These are phyloP conservation scores for Asbolus verrucosus DNA, from an alignment of 1,140 invertebrate species.

Conservation along the genomic window DNA sequence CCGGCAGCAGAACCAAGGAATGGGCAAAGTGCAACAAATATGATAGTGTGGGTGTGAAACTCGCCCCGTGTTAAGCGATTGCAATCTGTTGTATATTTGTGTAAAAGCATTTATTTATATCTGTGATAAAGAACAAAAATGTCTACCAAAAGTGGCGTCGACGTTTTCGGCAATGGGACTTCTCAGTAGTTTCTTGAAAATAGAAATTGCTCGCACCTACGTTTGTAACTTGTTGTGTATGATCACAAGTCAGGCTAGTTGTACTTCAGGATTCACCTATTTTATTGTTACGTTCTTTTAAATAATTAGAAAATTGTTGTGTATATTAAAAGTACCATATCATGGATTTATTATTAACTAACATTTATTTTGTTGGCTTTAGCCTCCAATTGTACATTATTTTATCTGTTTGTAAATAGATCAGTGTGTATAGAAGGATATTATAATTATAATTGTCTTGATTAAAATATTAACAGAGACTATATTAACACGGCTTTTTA, in stretches of 20 bases:
- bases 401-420: constrained; percentile 65
- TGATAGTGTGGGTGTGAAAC: constrained; percentile 53
- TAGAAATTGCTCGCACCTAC: constrained; percentile 58
- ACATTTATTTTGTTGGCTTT: constrained; percentile 61
- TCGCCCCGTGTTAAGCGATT: constrained; percentile 45
- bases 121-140: constrained; percentile 72
- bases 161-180: constrained; percentile 49
- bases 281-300: constrained; percentile 59
- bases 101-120: constrained; percentile 74
- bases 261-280: constrained; percentile 53
- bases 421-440: constrained; percentile 66
- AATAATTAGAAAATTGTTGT: constrained; percentile 62
- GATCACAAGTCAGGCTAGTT: constrained; percentile 52
- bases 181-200: constrained; percentile 49
- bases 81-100: constrained; percentile 65
- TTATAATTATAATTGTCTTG: constrained; percentile 65
- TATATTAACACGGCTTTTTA: constrained; percentile 48
- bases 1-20: constrained; percentile 45
- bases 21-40: constrained; percentile 62
- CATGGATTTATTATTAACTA: constrained; percentile 63
- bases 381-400: constrained; percentile 63
- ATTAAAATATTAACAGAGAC: constrained; percentile 65
- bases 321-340: constrained; percentile 64
- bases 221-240: constrained; percentile 61
- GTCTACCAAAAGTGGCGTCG: constrained; percentile 42